Evolutionary conservation across 2,888 invertebrate species (phyloP), one percentile per base, ranked within the genome.

Genomic region (Ennomos fuscantarius): DNA sequence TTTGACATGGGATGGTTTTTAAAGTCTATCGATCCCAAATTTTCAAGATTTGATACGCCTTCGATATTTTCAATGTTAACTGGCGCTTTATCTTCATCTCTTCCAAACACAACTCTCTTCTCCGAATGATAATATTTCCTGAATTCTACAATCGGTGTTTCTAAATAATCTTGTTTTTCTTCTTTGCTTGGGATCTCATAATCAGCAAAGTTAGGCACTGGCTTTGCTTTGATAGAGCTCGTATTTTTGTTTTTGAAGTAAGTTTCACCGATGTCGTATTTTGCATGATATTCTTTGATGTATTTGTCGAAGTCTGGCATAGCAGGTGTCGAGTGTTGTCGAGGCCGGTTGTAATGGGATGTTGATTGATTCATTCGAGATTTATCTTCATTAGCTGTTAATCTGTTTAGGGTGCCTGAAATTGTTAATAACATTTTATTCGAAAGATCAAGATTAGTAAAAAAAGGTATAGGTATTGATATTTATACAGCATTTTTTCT

Each of bases 101-200:
- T 33, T 47, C 53, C 49, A 32, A 32, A 56, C 15, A 9, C 32
- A 12, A 11, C 13, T 13, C 56, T 33, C 45, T 69, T 76, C 8
- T 65, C 67, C 0, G 78, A 68, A 6, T 77, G 76, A 62, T 91
- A 91, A 1, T 85, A 63, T 62, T 86, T 88, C 50, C 91, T 79
- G 46, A 92, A 91, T 47, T 90, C 90, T 0, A 48, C 59, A 8
- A 92, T 54, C 0, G 92, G 87, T 10, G 83, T 85, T 62, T 87
- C 87, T 32, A 90, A 68, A 56, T 83, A 87, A 57, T 86, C 76
- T 0, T 66, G 64, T 15, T 44, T 63, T 41, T 1, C n/a, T n/a
- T 47, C 12, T 39, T 33, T 10, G 24, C 9, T 34, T 9, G 13
- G 56, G 3, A 24, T 12, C 24, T 70, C 66, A 11, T 9, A 40